phyloP scores from a whole-genome alignment of 2,888 invertebrate species.

The Volucella zonaria region DNA sequence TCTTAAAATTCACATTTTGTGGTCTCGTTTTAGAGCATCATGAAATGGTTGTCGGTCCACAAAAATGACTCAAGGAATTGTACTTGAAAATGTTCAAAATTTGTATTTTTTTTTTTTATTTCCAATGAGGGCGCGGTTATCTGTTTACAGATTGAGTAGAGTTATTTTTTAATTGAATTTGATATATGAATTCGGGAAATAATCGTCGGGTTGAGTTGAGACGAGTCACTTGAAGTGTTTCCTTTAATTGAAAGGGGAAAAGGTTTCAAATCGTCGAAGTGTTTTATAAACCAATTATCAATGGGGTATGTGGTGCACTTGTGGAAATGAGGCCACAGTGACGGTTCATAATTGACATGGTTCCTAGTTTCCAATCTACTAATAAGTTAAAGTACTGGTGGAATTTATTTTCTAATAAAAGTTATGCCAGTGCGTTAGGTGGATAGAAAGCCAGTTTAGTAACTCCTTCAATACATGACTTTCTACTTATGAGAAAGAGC shows the following conservation, averaged over 20 bases:
- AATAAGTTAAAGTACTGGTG: too few relatives aligned
- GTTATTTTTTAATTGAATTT: slow-evolving; percentile 60
- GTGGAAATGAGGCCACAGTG: background rate
- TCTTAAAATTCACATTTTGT: slow-evolving; percentile 46
- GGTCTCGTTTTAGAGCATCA: slow-evolving; percentile 34
- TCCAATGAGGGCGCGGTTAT: slow-evolving; percentile 41
- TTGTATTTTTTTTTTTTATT: background rate
- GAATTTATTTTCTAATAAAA: too few relatives aligned
- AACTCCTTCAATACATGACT: background rate
- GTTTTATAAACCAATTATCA: slow-evolving; percentile 4
- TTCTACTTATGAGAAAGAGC: background rate
- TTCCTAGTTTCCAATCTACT: background rate
- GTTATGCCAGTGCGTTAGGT: too few relatives aligned
- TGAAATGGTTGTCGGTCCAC: slow-evolving; percentile 17
- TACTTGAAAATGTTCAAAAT: slow-evolving; percentile 44
- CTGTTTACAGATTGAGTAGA: slow-evolving; percentile 36
- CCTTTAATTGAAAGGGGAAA: slow-evolving; percentile 30
- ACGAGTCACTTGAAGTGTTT: slow-evolving; percentile 44
- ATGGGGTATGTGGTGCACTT: slow-evolving; percentile 6
- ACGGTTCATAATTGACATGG: background rate
- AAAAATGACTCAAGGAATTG: slow-evolving; percentile 42
- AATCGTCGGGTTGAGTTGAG: background rate
- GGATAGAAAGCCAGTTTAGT: background rate
- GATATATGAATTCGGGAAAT: slow-evolving; percentile 61
- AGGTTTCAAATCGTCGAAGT: slow-evolving; percentile 1